Conservation (phyloP, 2,888 invertebrate genomes). For the Drosophila yooni region DNA sequence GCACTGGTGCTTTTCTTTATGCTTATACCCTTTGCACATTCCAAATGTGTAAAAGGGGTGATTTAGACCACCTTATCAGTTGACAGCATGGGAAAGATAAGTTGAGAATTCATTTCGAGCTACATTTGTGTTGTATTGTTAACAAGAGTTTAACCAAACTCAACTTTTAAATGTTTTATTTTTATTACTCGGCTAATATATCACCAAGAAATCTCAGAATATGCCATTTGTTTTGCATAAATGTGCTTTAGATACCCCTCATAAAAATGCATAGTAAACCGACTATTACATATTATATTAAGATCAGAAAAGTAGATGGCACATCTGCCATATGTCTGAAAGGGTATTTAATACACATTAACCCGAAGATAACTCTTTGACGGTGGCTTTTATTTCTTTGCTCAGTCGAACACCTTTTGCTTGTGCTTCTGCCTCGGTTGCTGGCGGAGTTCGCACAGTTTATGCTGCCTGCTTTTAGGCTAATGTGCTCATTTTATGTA, state of each 20-base stretch:
- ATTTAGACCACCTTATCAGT: neutral
- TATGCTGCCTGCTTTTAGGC: constrained; percentile 67
- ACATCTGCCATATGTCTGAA: neutral
- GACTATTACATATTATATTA: too few species aligned
- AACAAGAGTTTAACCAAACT: neutral
- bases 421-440: constrained; percentile 1
- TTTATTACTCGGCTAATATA: neutral
- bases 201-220: too few species aligned
- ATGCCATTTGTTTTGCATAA: neutral
- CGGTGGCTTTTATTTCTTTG: constrained; percentile 38
- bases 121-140: neutral
- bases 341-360: constrained; percentile 14
- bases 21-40: constrained; percentile 21
- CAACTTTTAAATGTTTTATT: neutral
- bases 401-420: constrained; percentile 52
- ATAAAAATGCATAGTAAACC: too few species aligned
- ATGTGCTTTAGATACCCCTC: neutral
- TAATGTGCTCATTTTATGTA: constrained; percentile 71
- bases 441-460: constrained; percentile 39
- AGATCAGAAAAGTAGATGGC: too few species aligned
- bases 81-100: neutral
- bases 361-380: neutral
- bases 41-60: neutral
- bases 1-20: constrained; percentile 36
- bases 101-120: neutral